These are phyloP conservation scores for Myotis vivesi DNA, from an alignment of 2,797 vertebrate species.

Conservation along the genomic window DNA sequence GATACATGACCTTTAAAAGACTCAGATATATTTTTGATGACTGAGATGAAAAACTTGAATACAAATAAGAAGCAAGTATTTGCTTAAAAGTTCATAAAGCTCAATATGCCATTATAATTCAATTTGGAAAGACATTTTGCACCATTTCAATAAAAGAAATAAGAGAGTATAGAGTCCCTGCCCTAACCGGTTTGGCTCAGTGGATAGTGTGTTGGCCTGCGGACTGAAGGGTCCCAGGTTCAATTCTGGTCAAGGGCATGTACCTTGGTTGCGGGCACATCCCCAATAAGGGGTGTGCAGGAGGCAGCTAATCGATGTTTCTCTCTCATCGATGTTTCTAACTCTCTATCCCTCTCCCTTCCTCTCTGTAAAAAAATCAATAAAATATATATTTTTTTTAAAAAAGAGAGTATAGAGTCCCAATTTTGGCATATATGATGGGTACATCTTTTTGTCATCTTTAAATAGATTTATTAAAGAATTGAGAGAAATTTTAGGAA, in stretches of 20 bases:
- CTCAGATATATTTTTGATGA: constrained; percentile 30
- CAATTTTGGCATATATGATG: neutral
- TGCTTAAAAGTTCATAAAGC: neutral
- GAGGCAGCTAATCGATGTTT: too few relatives aligned
- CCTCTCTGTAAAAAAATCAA: too few relatives aligned
- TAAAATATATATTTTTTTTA: too few relatives aligned
- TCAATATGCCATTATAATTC: constrained; percentile 6
- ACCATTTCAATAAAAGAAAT: constrained; percentile 34
- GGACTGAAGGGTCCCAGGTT: too few relatives aligned
- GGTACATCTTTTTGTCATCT: neutral
- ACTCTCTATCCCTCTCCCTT: too few relatives aligned
- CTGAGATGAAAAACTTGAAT: constrained; percentile 13
- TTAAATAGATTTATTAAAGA: constrained; percentile 28
- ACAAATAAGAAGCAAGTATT: neutral
- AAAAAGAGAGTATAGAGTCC: neutral
- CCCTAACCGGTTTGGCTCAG: too few relatives aligned
- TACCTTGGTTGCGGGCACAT: too few relatives aligned
- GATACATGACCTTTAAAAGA: neutral
- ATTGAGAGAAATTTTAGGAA: neutral
- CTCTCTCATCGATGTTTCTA: too few relatives aligned
- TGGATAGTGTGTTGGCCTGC: too few relatives aligned
- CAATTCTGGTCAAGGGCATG: too few relatives aligned
- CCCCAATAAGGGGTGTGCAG: too few relatives aligned
- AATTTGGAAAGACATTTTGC: neutral
- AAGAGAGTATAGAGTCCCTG: neutral